phyloP scores from a whole-genome alignment of 1,140 invertebrate species.

The Drosophila carrolli region DNA sequence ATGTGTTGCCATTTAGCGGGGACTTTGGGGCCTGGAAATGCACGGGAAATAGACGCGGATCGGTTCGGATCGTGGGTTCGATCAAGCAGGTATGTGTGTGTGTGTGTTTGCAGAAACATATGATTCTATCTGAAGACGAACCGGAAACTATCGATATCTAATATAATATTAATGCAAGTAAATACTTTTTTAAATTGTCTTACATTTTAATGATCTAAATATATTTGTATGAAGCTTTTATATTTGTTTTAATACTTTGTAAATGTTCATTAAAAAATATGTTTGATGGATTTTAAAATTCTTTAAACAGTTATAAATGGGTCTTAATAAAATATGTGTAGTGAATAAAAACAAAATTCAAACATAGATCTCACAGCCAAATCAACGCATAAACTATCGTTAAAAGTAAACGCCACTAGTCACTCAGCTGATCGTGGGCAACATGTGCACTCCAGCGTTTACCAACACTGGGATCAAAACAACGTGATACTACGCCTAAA shows the following conservation, averaged over 20 bases:
- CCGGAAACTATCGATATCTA: conserved; percentile 8
- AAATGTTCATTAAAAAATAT: no score
- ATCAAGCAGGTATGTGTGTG: conserved; percentile 27
- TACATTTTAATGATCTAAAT: no score
- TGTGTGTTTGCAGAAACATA: conserved; percentile 24
- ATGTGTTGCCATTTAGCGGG: conserved; percentile 64
- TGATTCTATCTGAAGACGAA: conserved; percentile 22
- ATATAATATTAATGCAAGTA: neutral
- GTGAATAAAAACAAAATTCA: no score
- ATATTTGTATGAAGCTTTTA: no score
- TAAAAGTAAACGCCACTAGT: neutral
- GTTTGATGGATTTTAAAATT: no score
- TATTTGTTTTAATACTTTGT: no score
- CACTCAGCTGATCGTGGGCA: conserved; percentile 10
- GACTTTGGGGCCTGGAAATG: conserved; percentile 18
- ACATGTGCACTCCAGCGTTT: conserved; percentile 8
- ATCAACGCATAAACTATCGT: neutral
- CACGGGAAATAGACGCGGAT: conserved; percentile 21
- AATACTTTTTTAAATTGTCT: no score
- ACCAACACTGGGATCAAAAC: conserved; percentile 25
- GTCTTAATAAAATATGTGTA: no score
- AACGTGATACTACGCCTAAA: conserved; percentile 19
- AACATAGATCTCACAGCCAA: no score
- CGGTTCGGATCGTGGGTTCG: conserved; percentile 10
- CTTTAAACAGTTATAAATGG: no score